A percentile compares a stretch with the other conserved stretches of the same genome.
phyloP scores from a whole-genome alignment of 2,113 vertebrate species.

The Otus sunia region DNA sequence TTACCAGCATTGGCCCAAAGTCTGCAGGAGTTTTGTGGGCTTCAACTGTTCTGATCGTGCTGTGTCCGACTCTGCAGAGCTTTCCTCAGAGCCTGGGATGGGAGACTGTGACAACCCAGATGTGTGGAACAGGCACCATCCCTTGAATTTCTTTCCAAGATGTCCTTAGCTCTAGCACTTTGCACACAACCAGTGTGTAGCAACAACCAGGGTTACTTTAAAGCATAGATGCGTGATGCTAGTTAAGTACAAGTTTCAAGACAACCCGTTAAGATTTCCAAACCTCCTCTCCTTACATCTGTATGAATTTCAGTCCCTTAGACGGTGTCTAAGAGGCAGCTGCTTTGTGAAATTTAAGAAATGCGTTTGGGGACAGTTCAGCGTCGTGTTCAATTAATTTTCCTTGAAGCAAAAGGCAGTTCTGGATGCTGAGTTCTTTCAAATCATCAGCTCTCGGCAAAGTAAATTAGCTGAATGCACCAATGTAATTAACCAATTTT shows the following conservation, averaged over 20 bases:
- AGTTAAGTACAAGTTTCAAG: neutral
- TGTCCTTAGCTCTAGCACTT: neutral
- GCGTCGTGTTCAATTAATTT: fast-evolving
- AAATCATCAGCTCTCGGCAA: neutral
- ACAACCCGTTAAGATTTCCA: neutral
- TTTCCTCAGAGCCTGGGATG: neutral
- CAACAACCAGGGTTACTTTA: neutral
- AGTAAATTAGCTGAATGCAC: neutral
- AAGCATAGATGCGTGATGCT: neutral
- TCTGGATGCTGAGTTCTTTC: neutral
- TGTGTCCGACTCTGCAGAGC: neutral
- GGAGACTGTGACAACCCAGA: neutral
- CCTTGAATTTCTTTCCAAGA: neutral
- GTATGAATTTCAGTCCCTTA: neutral
- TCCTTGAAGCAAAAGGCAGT: neutral
- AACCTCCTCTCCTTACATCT: fast-evolving
- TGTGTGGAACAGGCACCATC: neutral
- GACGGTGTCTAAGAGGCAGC: neutral
- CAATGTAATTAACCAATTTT: neutral
- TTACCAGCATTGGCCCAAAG: neutral
- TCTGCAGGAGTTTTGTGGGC: fast-evolving
- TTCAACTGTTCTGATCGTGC: neutral
- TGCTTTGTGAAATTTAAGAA: neutral
- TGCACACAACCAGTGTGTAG: fast-evolving
- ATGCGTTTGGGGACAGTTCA: neutral